Percentiles rank a stretch among this genome's conserved stretches.
Conservation (phyloP, 2,888 invertebrate genomes). For the Reticulitermes lucifugus region DNA sequence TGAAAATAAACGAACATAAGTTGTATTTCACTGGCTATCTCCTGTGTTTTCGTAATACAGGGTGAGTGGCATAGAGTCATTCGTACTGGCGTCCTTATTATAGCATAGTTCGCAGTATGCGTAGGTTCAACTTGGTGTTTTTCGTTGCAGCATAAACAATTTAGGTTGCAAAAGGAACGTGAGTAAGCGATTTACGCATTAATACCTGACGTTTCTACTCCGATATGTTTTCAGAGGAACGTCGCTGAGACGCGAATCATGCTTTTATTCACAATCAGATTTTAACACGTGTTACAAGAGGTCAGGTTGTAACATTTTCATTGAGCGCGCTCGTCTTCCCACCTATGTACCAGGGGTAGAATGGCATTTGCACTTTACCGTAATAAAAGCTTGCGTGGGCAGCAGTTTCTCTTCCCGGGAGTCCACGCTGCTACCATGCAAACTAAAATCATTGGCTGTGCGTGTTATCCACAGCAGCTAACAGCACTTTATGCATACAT, state of each 20-base stretch:
- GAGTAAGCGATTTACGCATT: background rate
- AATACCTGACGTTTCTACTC: background rate
- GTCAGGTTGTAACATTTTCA: background rate
- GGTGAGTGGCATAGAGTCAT: background rate
- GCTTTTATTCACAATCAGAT: background rate
- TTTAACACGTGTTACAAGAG: too few species aligned
- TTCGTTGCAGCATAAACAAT: background rate
- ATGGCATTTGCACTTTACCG: background rate
- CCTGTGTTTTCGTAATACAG: background rate
- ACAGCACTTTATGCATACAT: too few species aligned
- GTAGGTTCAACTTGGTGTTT: background rate
- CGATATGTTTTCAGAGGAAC: background rate
- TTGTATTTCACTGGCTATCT: background rate
- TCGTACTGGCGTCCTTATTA: too few species aligned
- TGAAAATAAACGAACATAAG: background rate
- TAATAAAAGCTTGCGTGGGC: background rate
- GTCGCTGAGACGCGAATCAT: background rate
- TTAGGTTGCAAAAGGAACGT: background rate
- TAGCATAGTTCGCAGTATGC: background rate
- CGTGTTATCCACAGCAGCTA: too few species aligned
- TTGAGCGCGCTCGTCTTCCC: background rate
- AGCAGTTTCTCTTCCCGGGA: background rate
- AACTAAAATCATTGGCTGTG: too few species aligned
- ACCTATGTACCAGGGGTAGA: background rate
- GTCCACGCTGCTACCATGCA: too few species aligned